Percentiles rank a stretch among this genome's conserved stretches.
phyloP scores from a whole-genome alignment of 1,140 invertebrate genomes.

The Bombus difficillimus region DNA sequence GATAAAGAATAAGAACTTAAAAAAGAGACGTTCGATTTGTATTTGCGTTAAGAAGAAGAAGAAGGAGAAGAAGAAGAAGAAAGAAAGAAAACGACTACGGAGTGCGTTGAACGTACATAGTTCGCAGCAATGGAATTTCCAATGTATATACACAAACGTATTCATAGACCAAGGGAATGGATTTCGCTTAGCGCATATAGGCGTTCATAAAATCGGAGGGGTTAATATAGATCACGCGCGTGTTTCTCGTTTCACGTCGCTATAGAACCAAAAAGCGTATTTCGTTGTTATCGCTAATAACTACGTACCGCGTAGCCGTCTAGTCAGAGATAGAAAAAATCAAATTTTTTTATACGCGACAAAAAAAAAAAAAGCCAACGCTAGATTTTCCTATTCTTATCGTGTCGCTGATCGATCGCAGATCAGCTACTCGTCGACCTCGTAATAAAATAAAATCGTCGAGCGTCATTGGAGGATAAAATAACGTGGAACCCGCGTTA shows the following conservation, averaged over 20 bases:
- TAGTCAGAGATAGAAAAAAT: not conserved
- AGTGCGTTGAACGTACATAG: no score
- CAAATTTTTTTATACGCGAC: not conserved
- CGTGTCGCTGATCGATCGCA: not conserved
- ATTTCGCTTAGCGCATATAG: not conserved
- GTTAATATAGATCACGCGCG: not conserved
- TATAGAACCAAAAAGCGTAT: not conserved
- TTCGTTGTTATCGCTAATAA: not conserved
- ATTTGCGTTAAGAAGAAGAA: not conserved
- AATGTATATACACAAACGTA: not conserved
- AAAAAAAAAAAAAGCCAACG: not conserved
- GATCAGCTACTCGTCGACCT: not conserved
- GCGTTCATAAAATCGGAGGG: no score
- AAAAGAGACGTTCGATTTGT: not conserved
- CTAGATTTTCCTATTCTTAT: not conserved
- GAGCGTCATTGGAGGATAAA: not conserved
- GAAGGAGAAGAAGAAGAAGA: no score
- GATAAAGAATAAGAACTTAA: no score
- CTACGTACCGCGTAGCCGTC: not conserved
- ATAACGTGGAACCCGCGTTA: not conserved
- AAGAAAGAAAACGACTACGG: not conserved
- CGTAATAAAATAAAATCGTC: not conserved
- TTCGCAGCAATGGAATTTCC: not conserved
- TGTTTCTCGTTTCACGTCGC: not conserved
- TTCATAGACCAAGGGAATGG: not conserved